Conservation (phyloP, 2,113 vertebrate genomes). For the Oplegnathus fasciatus region DNA sequence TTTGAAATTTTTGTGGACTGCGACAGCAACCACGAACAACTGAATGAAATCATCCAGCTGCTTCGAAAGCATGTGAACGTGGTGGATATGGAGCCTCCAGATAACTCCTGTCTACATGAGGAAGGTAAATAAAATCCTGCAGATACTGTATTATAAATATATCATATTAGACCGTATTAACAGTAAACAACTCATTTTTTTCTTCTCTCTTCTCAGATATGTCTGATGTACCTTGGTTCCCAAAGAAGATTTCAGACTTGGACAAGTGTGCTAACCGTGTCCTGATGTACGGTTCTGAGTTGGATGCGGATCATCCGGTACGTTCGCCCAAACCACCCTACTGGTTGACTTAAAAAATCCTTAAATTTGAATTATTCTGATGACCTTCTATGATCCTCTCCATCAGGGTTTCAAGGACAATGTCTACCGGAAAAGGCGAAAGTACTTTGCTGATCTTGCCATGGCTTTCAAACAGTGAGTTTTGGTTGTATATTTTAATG, state of each 20-base stretch:
- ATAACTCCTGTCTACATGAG: constrained; percentile 85
- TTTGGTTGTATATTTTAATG: neutral
- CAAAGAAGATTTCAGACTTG: constrained; percentile 96
- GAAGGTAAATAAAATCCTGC: constrained; percentile 78
- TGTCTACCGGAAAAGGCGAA: constrained; percentile 95
- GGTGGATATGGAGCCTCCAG: constrained; percentile 88
- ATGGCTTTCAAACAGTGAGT: constrained; percentile 95
- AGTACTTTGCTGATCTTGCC: constrained; percentile 97
- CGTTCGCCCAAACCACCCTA: neutral
- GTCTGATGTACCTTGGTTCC: constrained; percentile 94
- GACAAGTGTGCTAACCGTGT: constrained; percentile 96
- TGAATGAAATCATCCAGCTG: constrained; percentile 94
- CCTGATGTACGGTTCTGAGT: constrained; percentile 95
- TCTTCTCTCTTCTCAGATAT: constrained; percentile 83
- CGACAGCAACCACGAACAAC: constrained; percentile 93
- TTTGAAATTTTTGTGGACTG: constrained; percentile 98
- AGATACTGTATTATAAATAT: neutral
- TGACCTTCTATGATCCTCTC: neutral
- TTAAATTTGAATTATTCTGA: neutral
- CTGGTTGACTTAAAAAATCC: neutral
- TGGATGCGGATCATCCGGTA: constrained; percentile 92
- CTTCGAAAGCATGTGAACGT: constrained; percentile 90
- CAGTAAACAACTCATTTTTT: neutral
- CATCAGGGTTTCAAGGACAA: constrained; percentile 98
- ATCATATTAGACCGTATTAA: neutral